Base-by-base conservation (phyloP, 2,113 vertebrate species). In the Anhinga anhinga region DNA sequence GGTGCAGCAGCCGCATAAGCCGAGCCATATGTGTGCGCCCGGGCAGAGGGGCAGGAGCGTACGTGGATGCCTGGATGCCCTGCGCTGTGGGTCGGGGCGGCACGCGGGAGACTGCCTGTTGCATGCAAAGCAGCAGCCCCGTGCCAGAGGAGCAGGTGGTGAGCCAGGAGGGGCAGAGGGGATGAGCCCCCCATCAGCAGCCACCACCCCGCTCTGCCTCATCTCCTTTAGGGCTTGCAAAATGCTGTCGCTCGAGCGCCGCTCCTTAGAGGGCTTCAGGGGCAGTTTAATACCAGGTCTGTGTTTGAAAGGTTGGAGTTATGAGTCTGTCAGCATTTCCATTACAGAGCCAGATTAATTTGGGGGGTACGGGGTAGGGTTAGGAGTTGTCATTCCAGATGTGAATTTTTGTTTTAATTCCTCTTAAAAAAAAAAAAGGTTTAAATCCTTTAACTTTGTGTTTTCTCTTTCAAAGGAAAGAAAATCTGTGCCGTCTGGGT, bases 331-430 rank as follows among this genome's bases (percentile, higher is more conserved):
- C 96, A 97, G 80, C 92, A 40, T 95, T 96, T 97, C 97, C 96
- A 97, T 98, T 97, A 96, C 63, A 36, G 81, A 76, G 25, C 71
- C 93, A 96, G 96, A 97, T 98, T 97, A 95, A 96, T 97, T n/a
- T 95, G 65, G 86, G 82, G 96, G 86, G 62, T 92, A 81, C 20
- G 0, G 89, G 55, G 63, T 49, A 96, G 92, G 92, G 95, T 92
- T 94, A 96, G 96, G 86, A 95, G 93, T 80, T 97, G 94, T 95
- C 95, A 94, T 96, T 96, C 97, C 97, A 98, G 97, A 97, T 98
- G 97, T 95, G 97, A 95, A 95, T 97, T 96, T 97, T 97, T 97
- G 94, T 86, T 94, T 93, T 97, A 97, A 97, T 97, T 97, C 94
- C 90, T 62, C 62, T 53, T 27, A 58, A 20, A 15, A 86, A 90